phyloP scores from a whole-genome alignment of 2,888 invertebrate species.

The Reticulitermes lucifugus region DNA sequence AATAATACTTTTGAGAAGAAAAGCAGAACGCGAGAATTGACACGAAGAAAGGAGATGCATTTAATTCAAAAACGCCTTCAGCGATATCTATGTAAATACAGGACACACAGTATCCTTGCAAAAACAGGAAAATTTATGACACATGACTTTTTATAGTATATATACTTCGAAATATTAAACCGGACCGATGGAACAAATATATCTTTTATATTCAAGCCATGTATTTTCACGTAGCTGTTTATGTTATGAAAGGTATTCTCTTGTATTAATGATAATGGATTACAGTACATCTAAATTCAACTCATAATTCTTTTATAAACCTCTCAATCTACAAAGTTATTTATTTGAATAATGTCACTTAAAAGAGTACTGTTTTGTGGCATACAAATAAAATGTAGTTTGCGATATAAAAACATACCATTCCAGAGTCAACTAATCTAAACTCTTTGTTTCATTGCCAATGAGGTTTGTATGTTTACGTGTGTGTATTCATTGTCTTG shows the following conservation, averaged over 20 bases:
- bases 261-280: background rate
- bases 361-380: background rate
- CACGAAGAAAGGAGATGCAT: no score
- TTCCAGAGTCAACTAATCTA: background rate
- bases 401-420: background rate
- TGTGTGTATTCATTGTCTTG: background rate
- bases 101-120: no score
- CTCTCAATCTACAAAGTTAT: background rate
- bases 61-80: no score
- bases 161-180: no score
- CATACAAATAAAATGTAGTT: background rate
- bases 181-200: no score
- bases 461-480: conserved; percentile 13
- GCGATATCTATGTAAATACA: no score
- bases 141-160: no score
- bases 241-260: background rate
- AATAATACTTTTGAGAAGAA: no score
- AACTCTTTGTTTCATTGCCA: background rate
- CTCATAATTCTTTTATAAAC: background rate
- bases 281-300: background rate
- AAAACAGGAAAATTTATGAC: no score
- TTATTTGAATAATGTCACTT: background rate
- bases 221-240: no score
- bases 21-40: no score
- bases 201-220: no score